These are phyloP conservation scores for Euplagia quadripunctaria DNA, from an alignment of 2,888 invertebrate species.

Conservation along the genomic window DNA sequence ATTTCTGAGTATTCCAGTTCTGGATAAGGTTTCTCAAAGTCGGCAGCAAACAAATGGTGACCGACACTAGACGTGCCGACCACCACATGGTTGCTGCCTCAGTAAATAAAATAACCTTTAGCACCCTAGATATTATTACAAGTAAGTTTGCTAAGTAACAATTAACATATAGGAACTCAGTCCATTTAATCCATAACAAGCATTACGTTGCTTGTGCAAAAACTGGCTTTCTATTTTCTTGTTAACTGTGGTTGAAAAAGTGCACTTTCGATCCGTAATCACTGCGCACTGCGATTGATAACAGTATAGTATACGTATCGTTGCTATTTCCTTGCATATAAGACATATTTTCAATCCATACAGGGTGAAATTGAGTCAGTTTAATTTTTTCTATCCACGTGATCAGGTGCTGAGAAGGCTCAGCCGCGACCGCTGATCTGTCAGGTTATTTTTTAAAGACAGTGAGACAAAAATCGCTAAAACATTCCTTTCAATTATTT, in stretches of 20 bases:
- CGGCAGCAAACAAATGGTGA: too few species aligned
- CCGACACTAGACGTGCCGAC: too few species aligned
- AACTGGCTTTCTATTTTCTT: slow-evolving; percentile 56
- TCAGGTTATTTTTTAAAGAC: not conserved
- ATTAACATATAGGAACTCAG: not conserved
- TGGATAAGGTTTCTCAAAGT: too few species aligned
- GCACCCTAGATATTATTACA: too few species aligned
- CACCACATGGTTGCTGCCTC: too few species aligned
- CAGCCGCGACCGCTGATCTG: not conserved
- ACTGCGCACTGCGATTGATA: slow-evolving; percentile 52
- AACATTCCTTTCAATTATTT: too few species aligned
- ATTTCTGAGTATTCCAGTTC: too few species aligned
- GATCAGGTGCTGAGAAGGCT: not conserved
- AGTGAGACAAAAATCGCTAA: not conserved
- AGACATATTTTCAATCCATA: slow-evolving; percentile 11
- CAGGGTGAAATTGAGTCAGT: not conserved
- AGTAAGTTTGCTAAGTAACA: not conserved
- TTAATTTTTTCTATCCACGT: not conserved
- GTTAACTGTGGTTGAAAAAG: slow-evolving; percentile 49
- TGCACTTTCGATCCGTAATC: slow-evolving; percentile 49
- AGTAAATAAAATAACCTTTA: too few species aligned
- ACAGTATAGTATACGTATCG: slow-evolving; percentile 26
- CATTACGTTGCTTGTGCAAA: slow-evolving; percentile 46
- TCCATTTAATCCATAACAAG: slow-evolving; percentile 33
- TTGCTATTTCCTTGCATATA: slow-evolving; percentile 15